Base-by-base conservation (phyloP, 2,113 vertebrate species). In the Rhinoderma darwinii region DNA sequence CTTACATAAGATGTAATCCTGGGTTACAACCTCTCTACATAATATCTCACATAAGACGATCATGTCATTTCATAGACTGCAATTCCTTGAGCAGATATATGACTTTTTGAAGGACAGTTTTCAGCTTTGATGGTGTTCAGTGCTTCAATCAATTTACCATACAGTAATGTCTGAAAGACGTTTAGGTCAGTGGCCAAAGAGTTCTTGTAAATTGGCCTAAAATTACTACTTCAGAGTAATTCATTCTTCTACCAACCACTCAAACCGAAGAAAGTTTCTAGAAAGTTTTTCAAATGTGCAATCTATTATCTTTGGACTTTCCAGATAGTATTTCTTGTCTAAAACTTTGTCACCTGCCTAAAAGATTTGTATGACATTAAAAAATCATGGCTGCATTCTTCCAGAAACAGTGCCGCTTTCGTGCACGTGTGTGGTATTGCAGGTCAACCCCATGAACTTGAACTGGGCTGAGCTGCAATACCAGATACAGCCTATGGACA, bases 1-100 rank as follows among this genome's bases (percentile, higher is more conserved):
- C 79, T n/a, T 47, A 82, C n/a, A 63, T 44, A 66, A 66, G 25
- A 30, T 39, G 37, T 39, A 5, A 25, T 41, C 20, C 77, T 80
- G 22, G 35, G 22, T 41, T 80, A n/a, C 68, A 43, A 43, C 44
- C 61, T n/a, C 27, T 32, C 32, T 63, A 41, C 79, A 66, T 82
- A 43, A 43, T 56, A 59, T 56, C 76, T 78, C 54, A 78, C 47
- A 54, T 78, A 78, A 78, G 76, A 56, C 12, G 54, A 32, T 54
- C 18, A 78, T 78, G 32, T 72, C 22, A 72, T 72, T 78, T 78
- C 76, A 50, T 32, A 80, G 22, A 44, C 14, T 41, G 54, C 37
- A 47, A 4, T 77, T 50, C 27, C 17, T 77, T 15, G 39, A 39
- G 68, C 35, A 37, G 37, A 39, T 20, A 27, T 54, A 54, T 35